Evolutionary conservation across 2,113 vertebrate species (phyloP), one percentile per base, ranked within the genome.

Genomic region (Trogon surrucura): DNA sequence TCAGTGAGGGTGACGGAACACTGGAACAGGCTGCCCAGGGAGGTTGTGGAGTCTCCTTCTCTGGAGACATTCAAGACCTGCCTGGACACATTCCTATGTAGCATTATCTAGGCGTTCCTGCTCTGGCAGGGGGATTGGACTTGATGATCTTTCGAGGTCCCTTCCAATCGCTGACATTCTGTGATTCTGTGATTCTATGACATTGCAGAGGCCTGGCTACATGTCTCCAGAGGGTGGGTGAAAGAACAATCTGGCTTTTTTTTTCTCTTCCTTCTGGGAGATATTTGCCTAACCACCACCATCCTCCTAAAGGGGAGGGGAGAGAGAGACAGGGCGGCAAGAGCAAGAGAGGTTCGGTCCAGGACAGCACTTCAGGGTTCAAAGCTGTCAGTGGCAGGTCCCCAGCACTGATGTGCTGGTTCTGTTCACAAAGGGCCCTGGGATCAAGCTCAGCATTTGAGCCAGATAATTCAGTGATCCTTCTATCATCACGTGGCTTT

Each of bases 321-420:
- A 22, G 79, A 94, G 88, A 93, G 86, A 73, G 91, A 67, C 17
- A 56, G 41, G 23, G 27, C 30, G 26, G 32, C 30, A 83, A 69
- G 9, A 38, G 15, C 3, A 18, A 45, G 20, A 77, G 30, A 61
- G 84, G 27, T 45, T 29, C 30, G 22, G 19, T 22, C 30, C 69
- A 91, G 77, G 91, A 73, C 53, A 94, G 80, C 80, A 96, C 91
- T 97, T 94, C 96, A 92, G 94, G 79, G 85, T 96, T 97, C 96
- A 91, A 94, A 94, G 95, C 83, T 96, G 87, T 95, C 94, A 93
- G 88, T 82, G 78, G 51, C 85, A 93, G 82, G 44, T 90, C 54
- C 80, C 57, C 2, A 17, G 38, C 34, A 6, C 4, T 93, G 94
- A 96, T 90, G 86, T 95, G 90, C 93, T 86, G 77, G 75, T 91